Evolutionary conservation across 2,113 vertebrate genomes (phyloP), one percentile per base, ranked within the genome.

Genomic region (Vanacampus margaritifer): DNA sequence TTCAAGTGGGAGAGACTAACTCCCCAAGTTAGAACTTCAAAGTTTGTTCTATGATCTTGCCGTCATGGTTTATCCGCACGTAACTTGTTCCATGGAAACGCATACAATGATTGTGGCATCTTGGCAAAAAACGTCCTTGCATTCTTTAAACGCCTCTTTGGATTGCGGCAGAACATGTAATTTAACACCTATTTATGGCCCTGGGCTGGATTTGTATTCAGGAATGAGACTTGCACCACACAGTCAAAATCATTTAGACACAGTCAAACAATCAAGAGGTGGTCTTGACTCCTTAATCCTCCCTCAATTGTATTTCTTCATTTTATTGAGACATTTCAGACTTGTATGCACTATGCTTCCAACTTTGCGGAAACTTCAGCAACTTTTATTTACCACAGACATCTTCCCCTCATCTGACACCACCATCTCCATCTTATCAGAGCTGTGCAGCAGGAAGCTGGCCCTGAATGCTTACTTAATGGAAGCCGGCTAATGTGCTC

Each of bases 401-500:
- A 76, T 83, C 73, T 39, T 85, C 76, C 76, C 84, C 62, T 74
- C 63, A 76, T 79, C 56, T 46, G 76, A 69, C 61, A 45, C 37
- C 62, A 66, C 54, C 74, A 86, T 85, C 61, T 16, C 5, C 69
- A 86, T 87, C 87, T 91, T 89, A 89, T 90, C 88, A 67, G 79
- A 39, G n/a, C 57, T 6, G 8, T 64, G 80, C 84, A 86, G 86
- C 75, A 85, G 83, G 78, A 81, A 84, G 73, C 80, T 68, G 64
- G 69, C 72, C 68, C 66, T 69, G 41, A 43, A 64, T 76, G 75
- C 73, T 74, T 66, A 71, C 68, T 81, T 84, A 86, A 86, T 86
- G 84, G 76, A 77, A 64, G 78, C 60, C 3, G 11, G 58, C 83
- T 87, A 84, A 88, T 84, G 82, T 75, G 73, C 75, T 84, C 48